Percentiles rank a stretch among this genome's conserved stretches.
Evolutionary conservation across 2,113 vertebrate genomes (phyloP).

Genomic region (Circaetus cinerascens): DNA sequence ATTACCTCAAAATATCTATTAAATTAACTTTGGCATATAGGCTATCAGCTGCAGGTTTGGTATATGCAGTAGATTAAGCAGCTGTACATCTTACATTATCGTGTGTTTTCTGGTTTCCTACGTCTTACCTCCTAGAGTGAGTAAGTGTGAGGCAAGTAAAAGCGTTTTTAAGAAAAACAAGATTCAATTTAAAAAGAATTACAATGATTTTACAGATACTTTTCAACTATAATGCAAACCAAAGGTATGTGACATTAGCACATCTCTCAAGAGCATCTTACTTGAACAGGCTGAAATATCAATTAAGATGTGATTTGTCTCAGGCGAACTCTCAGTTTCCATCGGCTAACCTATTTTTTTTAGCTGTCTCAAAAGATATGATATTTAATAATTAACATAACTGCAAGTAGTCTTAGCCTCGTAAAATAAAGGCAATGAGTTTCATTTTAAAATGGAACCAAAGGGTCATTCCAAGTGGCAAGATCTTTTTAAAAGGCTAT

Average conservation of each 20-base stretch:
- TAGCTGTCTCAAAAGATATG: constrained; percentile 34
- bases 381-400: constrained; percentile 58
- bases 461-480: neutral
- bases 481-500: constrained; percentile 47
- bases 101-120: neutral
- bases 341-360: constrained; percentile 51
- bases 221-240: neutral
- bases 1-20: constrained; percentile 57
- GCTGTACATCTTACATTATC: neutral
- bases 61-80: constrained; percentile 14
- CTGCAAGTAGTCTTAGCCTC: constrained; percentile 39
- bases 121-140: neutral
- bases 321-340: constrained; percentile 30
- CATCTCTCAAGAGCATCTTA: neutral
- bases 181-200: neutral
- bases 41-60: constrained; percentile 40
- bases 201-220: neutral
- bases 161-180: constrained; percentile 5
- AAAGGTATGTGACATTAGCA: neutral
- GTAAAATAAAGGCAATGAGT: neutral
- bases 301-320: constrained; percentile 57
- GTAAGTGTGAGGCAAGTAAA: neutral
- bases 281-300: constrained; percentile 25
- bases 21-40: constrained; percentile 9
- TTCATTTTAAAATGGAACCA: constrained; percentile 31